Evolutionary conservation across 2,888 invertebrate species (phyloP), one percentile per base, ranked within the genome.

Genomic region (Eristalis intricaria): DNA sequence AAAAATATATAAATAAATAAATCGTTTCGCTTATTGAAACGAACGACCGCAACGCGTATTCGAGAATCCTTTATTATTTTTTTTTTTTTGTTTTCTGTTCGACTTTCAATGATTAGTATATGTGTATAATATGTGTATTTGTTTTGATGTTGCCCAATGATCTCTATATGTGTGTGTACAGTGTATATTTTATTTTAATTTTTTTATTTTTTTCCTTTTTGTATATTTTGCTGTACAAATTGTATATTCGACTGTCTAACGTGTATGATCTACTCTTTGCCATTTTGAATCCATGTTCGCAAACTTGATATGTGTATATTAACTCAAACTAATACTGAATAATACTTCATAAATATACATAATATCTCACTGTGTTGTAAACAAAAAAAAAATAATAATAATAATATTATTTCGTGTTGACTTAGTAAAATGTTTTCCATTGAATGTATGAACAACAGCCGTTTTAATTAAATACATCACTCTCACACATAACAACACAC

Each of bases 371-470:
- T 71, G 32, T 82, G 40, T 79, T 80, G 38, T 71, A 68, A 38
- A 56, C 61, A 22, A 43, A 50, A 50, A 61, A 19, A 60, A n/a
- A 70, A 70, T 23, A 58, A 22, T 26, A 43, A n/a, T 19, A 19
- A n/a, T 8, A 10, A 29, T 68, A 35, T 68, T 60, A 70, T 77
- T 77, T 83, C 78, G 78, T 86, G 70, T 86, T 83, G 65, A 69
- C 60, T 86, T 80, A 87, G 84, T 84, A 80, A 86, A 86, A 82
- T 87, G 87, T 87, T 87, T 87, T 87, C 84, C 87, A 87, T 84
- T 84, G 23, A 26, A 60, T 60, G 68, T 84, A 84, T 70, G 63
- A 83, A 86, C 29, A 75, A 71, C 38, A 50, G 43, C 68, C 26
- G 66, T 43, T 60, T 56, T 70, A 23, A 60, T 40, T 29, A 23